A percentile compares a stretch with the other conserved stretches of the same genome.
Conservation (phyloP, 2,888 invertebrate species). For the Caradrina kadenii region DNA sequence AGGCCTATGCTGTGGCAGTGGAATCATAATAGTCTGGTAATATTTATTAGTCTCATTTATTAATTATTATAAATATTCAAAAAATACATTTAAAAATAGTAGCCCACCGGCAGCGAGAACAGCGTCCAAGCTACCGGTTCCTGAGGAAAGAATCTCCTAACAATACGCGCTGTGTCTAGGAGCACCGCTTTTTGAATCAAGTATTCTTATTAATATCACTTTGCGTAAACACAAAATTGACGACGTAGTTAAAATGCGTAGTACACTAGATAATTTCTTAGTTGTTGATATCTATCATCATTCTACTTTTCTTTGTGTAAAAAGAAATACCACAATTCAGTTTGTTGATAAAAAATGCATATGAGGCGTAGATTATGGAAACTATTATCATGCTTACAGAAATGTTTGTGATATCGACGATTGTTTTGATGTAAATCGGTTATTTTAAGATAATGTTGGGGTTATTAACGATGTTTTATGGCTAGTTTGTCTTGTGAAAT, state of each 20-base stretch:
- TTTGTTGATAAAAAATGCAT: constrained; percentile 6
- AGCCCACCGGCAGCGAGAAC: too few relatives aligned
- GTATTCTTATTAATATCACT: too few relatives aligned
- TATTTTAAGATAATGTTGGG: background rate
- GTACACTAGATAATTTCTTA: constrained; percentile 1
- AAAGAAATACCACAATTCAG: constrained; percentile 5
- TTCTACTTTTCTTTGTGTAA: background rate
- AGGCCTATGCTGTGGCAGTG: too few relatives aligned
- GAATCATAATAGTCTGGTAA: too few relatives aligned
- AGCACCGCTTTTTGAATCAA: too few relatives aligned
- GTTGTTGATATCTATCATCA: background rate
- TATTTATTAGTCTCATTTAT: too few relatives aligned
- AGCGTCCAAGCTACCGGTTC: too few relatives aligned
- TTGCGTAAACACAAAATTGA: background rate
- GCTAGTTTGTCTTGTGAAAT: constrained; percentile 7
- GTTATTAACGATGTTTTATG: background rate
- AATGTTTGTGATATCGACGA: background rate
- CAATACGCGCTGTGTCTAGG: too few relatives aligned
- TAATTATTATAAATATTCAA: too few relatives aligned
- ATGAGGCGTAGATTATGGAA: constrained; percentile 8
- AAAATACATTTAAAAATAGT: too few relatives aligned
- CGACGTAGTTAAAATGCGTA: background rate
- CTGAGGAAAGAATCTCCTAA: too few relatives aligned
- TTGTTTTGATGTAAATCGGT: background rate
- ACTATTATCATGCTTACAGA: constrained; percentile 24